Percentiles rank a stretch among this genome's conserved stretches.
These are phyloP conservation scores for Fissipunctia ypsillon DNA, from an alignment of 2,888 invertebrate genomes.

Conservation along the genomic window DNA sequence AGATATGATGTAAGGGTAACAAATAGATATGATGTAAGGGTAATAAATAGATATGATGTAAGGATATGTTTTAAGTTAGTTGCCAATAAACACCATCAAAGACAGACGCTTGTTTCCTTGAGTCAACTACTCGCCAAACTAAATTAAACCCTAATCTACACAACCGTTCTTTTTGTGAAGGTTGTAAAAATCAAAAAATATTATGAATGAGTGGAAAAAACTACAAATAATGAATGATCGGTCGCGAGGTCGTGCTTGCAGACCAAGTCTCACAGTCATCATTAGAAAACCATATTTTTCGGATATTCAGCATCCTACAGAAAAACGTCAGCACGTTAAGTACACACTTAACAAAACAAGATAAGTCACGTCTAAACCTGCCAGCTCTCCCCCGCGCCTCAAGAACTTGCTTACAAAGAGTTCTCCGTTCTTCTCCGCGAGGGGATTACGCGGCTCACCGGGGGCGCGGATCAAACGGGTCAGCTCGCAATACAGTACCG, in stretches of 20 bases:
- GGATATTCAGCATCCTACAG: neutral
- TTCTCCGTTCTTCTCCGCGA: constrained; percentile 12
- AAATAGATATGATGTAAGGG: too few species aligned
- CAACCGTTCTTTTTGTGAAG: neutral
- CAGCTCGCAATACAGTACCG: neutral
- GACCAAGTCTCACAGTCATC: neutral
- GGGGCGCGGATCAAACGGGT: constrained; percentile 25
- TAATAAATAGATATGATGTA: too few species aligned
- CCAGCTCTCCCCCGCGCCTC: neutral
- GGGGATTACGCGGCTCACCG: constrained; percentile 53
- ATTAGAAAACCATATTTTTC: neutral
- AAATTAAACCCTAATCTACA: too few species aligned
- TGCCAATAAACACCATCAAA: too few species aligned
- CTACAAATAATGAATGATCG: neutral
- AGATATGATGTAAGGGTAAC: too few species aligned
- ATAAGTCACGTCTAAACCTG: constrained; percentile 45
- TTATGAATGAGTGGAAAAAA: neutral
- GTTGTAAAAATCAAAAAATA: neutral
- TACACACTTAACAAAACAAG: constrained; percentile 31
- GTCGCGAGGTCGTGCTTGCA: neutral
- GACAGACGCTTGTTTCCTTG: too few species aligned
- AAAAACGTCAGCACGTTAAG: constrained; percentile 16
- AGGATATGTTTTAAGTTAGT: too few species aligned
- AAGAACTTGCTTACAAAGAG: constrained; percentile 23
- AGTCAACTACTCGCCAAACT: too few species aligned